Base-by-base conservation (phyloP, 1,140 invertebrate species). In the Limonius californicus region DNA sequence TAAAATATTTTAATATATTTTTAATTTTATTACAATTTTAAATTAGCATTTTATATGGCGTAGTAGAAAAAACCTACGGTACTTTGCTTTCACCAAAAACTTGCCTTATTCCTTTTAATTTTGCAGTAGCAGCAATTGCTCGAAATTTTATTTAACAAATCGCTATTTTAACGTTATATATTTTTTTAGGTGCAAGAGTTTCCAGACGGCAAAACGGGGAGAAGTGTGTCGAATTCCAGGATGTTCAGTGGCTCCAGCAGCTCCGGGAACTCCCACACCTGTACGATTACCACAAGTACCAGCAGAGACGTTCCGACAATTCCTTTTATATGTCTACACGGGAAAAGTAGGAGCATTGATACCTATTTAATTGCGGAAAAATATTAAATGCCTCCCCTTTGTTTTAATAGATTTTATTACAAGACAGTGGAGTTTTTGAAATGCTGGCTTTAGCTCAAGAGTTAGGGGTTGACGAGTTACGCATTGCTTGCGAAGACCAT, bases 261-360 rank as follows among this genome's bases (percentile, higher is more conserved):
- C 83, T 0, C 83, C 89, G 18, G 85, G 84, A 0, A 87, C 87
- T 59, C 88, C 90, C 1, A 89, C 88, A 16, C 86, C 89, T 0
- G 83, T 94, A 27, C 81, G 90, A 45, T 82, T 94, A 77, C 89
- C 90, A 0, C 90, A 94, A 74, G 88, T 90, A 7, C 89, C 92
- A 70, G 85, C 88, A 0, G 90, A 93, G 63, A 90, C 90, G 0
- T 95, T 96, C 73, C 82, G 88, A 61, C 88, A 92, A 69, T 94
- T 95, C 72, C 84, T 95, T 19, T 81, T 88, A 59, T 95, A 95
- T 69, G 87, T 95, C 30, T 96, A 95, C 72, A 95, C 92, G 0
- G 92, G 92, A 70, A 94, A 94, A 84, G 92, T 94, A 80, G 71
- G 50, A 12, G 56, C 19, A 2, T 63, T 42, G n/a, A n/a, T n/a